These are phyloP conservation scores for Papilio protenor DNA, from an alignment of 2,888 invertebrate species.

Conservation along the genomic window DNA sequence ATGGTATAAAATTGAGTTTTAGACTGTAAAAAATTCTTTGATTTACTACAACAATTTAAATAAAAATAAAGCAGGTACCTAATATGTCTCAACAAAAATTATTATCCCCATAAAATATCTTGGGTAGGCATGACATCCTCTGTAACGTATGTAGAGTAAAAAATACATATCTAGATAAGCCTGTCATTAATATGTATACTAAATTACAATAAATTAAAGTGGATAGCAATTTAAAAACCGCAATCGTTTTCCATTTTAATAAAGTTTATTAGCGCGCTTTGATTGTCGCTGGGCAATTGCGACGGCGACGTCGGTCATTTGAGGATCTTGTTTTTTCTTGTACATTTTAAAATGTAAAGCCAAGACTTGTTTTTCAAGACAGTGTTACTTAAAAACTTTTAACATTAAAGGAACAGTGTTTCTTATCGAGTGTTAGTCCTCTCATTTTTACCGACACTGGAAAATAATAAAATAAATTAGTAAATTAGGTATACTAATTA, in stretches of 20 bases:
- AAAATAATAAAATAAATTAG: not conserved
- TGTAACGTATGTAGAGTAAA: not conserved
- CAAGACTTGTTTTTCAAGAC: constrained; percentile 31
- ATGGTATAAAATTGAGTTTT: not conserved
- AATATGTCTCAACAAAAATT: no score
- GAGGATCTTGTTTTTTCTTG: constrained; percentile 6
- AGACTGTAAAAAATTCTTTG: not conserved
- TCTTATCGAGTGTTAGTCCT: not conserved
- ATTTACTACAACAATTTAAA: no score
- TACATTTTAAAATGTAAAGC: constrained; percentile 10
- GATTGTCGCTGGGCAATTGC: constrained; percentile 23
- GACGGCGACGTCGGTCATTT: constrained; percentile 27
- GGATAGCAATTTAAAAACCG: constrained; percentile 14
- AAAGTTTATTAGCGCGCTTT: constrained; percentile 21
- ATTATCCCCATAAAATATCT: no score
- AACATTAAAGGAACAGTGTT: not conserved
- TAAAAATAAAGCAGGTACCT: no score
- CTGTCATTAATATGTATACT: not conserved
- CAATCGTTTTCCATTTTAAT: constrained; percentile 17
- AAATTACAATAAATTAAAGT: not conserved
- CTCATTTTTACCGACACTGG: not conserved
- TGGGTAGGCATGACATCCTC: no score
- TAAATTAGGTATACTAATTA: not conserved
- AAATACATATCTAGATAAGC: not conserved
- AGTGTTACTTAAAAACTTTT: constrained; percentile 22